These are phyloP conservation scores for Chrysotoxum bicinctum DNA, from an alignment of 2,888 invertebrate species.

Conservation along the genomic window DNA sequence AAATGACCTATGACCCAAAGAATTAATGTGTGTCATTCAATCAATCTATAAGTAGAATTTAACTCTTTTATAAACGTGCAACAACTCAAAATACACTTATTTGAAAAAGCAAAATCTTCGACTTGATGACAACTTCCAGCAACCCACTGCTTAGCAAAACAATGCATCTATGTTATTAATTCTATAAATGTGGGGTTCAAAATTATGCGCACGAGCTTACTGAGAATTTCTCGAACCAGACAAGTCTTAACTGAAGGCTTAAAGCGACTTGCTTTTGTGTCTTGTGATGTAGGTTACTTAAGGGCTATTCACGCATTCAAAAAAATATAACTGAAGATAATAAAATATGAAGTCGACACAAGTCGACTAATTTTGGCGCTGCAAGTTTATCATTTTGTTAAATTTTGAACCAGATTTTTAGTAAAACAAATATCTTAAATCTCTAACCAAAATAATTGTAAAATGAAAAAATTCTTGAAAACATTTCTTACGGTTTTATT, in stretches of 20 bases:
- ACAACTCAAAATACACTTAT: neutral
- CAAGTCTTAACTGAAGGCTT: neutral
- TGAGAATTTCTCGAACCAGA: neutral
- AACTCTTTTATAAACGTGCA: neutral
- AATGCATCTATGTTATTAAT: neutral
- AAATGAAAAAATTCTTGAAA: too few relatives aligned
- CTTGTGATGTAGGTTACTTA: neutral
- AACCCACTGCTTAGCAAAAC: constrained; percentile 4
- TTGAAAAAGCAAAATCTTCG: neutral
- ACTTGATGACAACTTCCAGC: constrained; percentile 13
- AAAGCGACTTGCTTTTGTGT: neutral
- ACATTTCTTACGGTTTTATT: too few relatives aligned
- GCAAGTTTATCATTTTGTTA: too few relatives aligned
- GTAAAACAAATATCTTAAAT: too few relatives aligned
- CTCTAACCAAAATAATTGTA: too few relatives aligned
- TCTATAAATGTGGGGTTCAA: neutral
- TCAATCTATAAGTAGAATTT: neutral
- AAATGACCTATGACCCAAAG: constrained; percentile 5
- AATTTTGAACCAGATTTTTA: too few relatives aligned
- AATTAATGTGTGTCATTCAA: neutral
- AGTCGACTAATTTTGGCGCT: too few relatives aligned
- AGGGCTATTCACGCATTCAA: neutral
- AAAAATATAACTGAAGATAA: neutral
- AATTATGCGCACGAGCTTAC: neutral
- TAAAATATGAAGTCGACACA: too few relatives aligned